A percentile compares a stretch with the other conserved stretches of the same genome.
Conservation (phyloP, 1,140 invertebrate genomes). For the Heliothis virescens region DNA sequence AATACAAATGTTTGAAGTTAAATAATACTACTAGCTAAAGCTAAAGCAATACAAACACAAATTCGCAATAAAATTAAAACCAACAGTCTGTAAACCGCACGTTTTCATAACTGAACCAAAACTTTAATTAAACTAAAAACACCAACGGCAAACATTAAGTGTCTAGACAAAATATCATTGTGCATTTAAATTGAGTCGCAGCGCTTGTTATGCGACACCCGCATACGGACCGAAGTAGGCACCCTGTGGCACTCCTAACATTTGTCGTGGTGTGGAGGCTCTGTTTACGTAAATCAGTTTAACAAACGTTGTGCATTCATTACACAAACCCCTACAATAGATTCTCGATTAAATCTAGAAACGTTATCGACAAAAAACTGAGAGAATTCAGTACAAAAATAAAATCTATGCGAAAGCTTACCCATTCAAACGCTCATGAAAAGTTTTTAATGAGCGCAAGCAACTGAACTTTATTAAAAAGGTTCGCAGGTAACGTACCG, state of each 20-base stretch:
- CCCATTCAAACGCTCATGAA: conserved; percentile 17
- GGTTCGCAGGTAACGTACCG: conserved; percentile 4
- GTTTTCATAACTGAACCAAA: not conserved
- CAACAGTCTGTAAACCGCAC: not conserved
- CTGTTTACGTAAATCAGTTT: conserved; percentile 43
- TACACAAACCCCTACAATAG: conserved; percentile 8
- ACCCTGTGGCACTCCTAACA: conserved; percentile 9
- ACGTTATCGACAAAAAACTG: conserved; percentile 8
- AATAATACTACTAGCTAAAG: no score
- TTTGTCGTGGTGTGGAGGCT: not conserved
- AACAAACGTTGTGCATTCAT: conserved; percentile 22
- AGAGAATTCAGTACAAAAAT: not conserved
- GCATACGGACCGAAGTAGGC: conserved; percentile 1
- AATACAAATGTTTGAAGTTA: no score
- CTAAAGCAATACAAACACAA: not conserved
- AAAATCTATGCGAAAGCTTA: conserved; percentile 14
- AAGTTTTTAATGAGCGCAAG: conserved; percentile 33
- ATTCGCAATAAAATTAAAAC: not conserved
- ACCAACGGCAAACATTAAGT: conserved; percentile 6
- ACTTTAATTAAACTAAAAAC: conserved; percentile 38
- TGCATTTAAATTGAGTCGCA: conserved; percentile 32
- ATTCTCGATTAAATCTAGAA: not conserved
- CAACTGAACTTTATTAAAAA: conserved; percentile 31
- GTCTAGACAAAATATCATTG: conserved; percentile 36
- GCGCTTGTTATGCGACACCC: conserved; percentile 1